phyloP scores from a whole-genome alignment of 1,140 invertebrate species.

The Rhagoletis zephyria region DNA sequence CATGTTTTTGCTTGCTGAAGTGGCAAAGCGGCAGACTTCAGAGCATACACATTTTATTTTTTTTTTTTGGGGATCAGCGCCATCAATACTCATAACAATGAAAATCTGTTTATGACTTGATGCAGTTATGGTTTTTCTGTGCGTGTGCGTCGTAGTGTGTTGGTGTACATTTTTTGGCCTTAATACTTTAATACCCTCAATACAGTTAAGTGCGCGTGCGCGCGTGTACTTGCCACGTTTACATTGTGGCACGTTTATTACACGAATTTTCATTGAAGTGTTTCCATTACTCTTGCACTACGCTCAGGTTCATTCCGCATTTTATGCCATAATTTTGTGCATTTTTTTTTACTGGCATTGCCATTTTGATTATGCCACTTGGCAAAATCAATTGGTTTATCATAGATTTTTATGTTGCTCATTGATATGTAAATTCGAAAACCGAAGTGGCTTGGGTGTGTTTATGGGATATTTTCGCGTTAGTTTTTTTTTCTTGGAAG shows the following conservation, averaged over 20 bases:
- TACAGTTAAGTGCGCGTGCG: background rate
- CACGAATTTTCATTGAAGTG: background rate
- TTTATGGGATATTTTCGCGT: background rate
- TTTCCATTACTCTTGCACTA: background rate
- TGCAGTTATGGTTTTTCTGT: slow-evolving; percentile 4
- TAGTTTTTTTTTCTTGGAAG: no score
- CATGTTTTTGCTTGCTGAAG: slow-evolving; percentile 5
- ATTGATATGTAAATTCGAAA: background rate
- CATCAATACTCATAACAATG: slow-evolving; percentile 39
- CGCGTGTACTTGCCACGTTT: background rate
- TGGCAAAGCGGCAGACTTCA: background rate
- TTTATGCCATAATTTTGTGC: slow-evolving; percentile 25
- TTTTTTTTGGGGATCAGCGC: background rate
- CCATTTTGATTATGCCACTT: slow-evolving; percentile 17
- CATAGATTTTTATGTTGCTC: background rate
- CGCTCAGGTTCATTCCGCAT: background rate
- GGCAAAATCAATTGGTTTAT: slow-evolving; percentile 33
- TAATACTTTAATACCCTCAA: slow-evolving; percentile 26
- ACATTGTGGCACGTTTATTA: slow-evolving; percentile 36
- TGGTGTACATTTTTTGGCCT: slow-evolving; percentile 4
- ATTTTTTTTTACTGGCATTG: background rate
- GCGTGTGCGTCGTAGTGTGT: background rate
- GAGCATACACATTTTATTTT: background rate
- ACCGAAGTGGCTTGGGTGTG: background rate
- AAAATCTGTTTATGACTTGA: slow-evolving; percentile 38